Conservation (phyloP, 2,888 invertebrate genomes). For the Deroplatys truncata region DNA sequence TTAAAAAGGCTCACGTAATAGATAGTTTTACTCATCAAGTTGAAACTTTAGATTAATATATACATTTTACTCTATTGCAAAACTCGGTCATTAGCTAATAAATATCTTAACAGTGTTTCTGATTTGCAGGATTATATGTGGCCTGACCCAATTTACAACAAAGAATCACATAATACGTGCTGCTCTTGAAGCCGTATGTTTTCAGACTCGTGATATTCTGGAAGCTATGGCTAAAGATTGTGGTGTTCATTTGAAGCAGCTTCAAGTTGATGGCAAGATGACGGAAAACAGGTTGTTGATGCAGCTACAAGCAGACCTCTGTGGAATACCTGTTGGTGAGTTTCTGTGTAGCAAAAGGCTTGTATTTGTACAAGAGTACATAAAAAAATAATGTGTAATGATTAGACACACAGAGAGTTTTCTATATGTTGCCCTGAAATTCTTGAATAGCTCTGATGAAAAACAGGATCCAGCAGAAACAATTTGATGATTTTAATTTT, state of each 20-base stretch:
- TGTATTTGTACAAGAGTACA: neutral
- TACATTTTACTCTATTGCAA: too few relatives aligned
- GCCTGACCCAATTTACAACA: constrained; percentile 87
- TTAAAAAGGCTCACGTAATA: too few relatives aligned
- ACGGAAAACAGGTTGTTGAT: constrained; percentile 84
- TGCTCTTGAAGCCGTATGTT: constrained; percentile 91
- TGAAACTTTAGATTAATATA: too few relatives aligned
- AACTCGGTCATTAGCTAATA: too few relatives aligned
- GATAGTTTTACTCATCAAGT: too few relatives aligned
- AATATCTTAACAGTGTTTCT: constrained; percentile 8
- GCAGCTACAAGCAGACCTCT: constrained; percentile 93
- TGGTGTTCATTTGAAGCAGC: constrained; percentile 71
- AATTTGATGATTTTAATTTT: too few relatives aligned
- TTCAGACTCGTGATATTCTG: constrained; percentile 90
- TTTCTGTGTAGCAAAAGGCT: constrained; percentile 32
- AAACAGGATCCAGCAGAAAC: too few relatives aligned
- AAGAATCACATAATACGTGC: constrained; percentile 92
- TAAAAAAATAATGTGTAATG: too few relatives aligned
- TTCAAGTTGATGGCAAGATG: constrained; percentile 94
- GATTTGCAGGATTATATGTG: constrained; percentile 76
- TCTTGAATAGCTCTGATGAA: too few relatives aligned
- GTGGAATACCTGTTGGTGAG: constrained; percentile 85
- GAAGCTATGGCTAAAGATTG: constrained; percentile 94
- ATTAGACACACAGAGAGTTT: neutral
- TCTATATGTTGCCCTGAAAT: neutral